These are phyloP conservation scores for Gobius niger DNA, from an alignment of 2,113 vertebrate genomes.

Conservation along the genomic window DNA sequence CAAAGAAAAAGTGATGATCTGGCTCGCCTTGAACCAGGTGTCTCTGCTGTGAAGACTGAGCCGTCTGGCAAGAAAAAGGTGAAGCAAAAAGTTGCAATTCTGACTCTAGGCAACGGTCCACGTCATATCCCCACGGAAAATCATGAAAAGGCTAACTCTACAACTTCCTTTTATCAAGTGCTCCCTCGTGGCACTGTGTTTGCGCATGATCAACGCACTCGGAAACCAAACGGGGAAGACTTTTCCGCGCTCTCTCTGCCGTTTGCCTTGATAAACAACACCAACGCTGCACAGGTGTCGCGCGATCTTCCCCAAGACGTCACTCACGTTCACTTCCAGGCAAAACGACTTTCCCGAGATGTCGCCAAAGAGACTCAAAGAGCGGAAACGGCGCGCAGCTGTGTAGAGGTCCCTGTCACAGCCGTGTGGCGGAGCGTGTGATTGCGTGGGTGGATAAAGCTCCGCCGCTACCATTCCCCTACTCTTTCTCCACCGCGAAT, in stretches of 20 bases:
- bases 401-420: conserved; percentile 34
- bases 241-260: conserved; percentile 32
- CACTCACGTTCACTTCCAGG: conserved; percentile 53
- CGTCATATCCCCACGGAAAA: conserved; percentile 10
- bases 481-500: conserved; percentile 19
- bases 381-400: conserved; percentile 3
- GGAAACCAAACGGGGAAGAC: conserved; percentile 24
- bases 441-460: conserved; percentile 51
- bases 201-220: conserved; percentile 32
- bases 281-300: conserved; percentile 36
- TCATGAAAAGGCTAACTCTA: conserved; percentile 19
- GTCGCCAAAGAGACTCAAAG: conserved; percentile 45
- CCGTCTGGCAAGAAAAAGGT: conserved; percentile 1
- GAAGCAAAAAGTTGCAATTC: not conserved
- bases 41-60: not conserved
- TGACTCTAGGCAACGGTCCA: not conserved
- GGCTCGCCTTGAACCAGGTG: not conserved
- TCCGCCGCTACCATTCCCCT: conserved; percentile 30
- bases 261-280: conserved; percentile 28
- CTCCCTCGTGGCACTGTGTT: conserved; percentile 32
- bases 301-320: conserved; percentile 30
- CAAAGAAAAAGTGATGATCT: conserved; percentile 2
- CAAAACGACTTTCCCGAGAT: conserved; percentile 38
- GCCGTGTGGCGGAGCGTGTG: conserved; percentile 25
- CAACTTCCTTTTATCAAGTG: conserved; percentile 7